Percentiles rank a stretch among this genome's conserved stretches.
Conservation (phyloP, 1,140 invertebrate species). For the Solen grandis region DNA sequence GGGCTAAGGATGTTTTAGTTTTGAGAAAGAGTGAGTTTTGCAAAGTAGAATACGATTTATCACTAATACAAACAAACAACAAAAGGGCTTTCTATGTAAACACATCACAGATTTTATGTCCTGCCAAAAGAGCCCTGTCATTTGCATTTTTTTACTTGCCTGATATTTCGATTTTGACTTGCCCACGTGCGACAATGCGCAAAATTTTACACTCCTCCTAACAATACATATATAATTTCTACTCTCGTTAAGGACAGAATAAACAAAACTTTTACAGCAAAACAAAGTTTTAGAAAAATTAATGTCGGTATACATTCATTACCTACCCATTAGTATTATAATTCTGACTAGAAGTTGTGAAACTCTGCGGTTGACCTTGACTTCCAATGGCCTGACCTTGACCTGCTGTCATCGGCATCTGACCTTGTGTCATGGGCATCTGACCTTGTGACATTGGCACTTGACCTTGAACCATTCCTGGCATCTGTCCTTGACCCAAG, state of each 20-base stretch:
- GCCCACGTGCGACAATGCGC: neutral
- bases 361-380: slow-evolving; percentile 32
- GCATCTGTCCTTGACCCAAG: slow-evolving; percentile 56
- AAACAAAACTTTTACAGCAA: neutral
- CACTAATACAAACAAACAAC: too few relatives aligned
- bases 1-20: too few relatives aligned
- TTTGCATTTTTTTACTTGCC: neutral
- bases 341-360: slow-evolving; percentile 53
- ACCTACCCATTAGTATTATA: slow-evolving; percentile 41
- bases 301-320: neutral
- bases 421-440: slow-evolving; percentile 54
- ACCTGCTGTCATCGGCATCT: slow-evolving; percentile 24
- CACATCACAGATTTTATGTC: too few relatives aligned
- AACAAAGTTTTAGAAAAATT: neutral
- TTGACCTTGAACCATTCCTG: slow-evolving; percentile 35
- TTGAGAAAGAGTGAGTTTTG: too few relatives aligned
- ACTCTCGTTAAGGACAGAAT: neutral
- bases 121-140: too few relatives aligned
- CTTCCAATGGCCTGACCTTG: slow-evolving; percentile 4
- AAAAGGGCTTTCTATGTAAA: too few relatives aligned
- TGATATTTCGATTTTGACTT: neutral
- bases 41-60: too few relatives aligned
- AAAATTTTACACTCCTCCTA: neutral
- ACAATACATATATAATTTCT: neutral
- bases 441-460: slow-evolving; percentile 34